Evolutionary conservation across 2,797 vertebrate genomes (phyloP), one percentile per base, ranked within the genome.

Genomic region (Ispidina lecontei): DNA sequence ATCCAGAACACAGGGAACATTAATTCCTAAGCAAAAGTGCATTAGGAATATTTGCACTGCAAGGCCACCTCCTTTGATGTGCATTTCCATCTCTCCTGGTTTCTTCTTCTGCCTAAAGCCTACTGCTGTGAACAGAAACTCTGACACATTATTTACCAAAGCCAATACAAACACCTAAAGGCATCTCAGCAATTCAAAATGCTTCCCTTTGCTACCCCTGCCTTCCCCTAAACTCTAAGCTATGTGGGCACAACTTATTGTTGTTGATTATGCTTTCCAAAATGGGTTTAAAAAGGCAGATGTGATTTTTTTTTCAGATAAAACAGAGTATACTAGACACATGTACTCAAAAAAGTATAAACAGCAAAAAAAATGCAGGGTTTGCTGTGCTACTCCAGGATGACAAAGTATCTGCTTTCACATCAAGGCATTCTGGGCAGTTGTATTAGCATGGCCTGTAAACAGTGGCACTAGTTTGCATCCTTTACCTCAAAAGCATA

Each of bases 121-220:
- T 86, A 84, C 77, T 76, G 85, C 94, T 94, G 85, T 26, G 68
- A 89, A 86, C 37, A 94, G 82, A 93, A 94, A 84, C 73, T 78
- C 73, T 5, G 12, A 87, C 29, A 60, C 4, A 5, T 93, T 84
- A 92, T 73, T 82, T 51, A 64, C 41, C 54, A 47, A 90, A 87
- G 35, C 46, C 67, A 76, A 49, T 12, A 72, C 5, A 63, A 86
- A 76, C 60, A 56, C 12, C 64, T 79, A 16, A 28, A 10, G 26
- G 62, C 84, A 91, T 46, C 39, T 31, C 72, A 59, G 29, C 22
- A 51, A 75, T 28, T 74, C 75, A 52, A 68, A 86, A 55, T 5
- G 28, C 35, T 73, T 79, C 55, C 37, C 81, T 51, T 65, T 28
- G 26, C 51, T 64, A 51, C 64, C 44, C 72, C 33, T 17, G 33